Conservation (phyloP, 2,888 invertebrate species). For the Microctonus brassicae region DNA sequence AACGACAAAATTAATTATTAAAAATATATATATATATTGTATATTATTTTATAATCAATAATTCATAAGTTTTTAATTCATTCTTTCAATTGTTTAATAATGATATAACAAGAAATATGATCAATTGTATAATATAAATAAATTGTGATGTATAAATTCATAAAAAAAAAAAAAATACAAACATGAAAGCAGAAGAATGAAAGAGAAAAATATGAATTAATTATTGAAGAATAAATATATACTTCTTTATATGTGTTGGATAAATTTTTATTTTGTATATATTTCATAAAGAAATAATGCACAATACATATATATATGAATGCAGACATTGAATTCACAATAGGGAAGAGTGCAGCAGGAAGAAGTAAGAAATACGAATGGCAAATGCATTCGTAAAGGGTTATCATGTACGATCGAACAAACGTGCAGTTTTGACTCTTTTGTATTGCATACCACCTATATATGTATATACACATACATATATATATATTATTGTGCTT, state of each 20-base stretch:
- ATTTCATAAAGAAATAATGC: not conserved
- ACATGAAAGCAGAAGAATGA: not conserved
- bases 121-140: not conserved
- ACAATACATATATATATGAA: not conserved
- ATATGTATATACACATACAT: not conserved
- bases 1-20: slow-evolving; percentile 65
- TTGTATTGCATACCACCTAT: too few species aligned
- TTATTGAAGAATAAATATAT: slow-evolving; percentile 20
- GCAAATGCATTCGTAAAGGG: not conserved
- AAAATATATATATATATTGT: not conserved
- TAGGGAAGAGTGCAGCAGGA: not conserved
- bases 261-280: not conserved
- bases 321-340: not conserved
- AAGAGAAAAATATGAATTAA: slow-evolving; percentile 20
- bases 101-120: not conserved
- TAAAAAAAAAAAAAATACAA: too few species aligned
- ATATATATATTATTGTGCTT: too few species aligned
- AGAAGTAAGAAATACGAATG: not conserved
- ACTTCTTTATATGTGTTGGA: not conserved
- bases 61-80: not conserved
- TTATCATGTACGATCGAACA: slow-evolving; percentile 7
- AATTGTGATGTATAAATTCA: slow-evolving; percentile 33
- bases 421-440: slow-evolving; percentile 4
- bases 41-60: slow-evolving; percentile 17
- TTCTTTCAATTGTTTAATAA: not conserved